These are phyloP conservation scores for Lontra canadensis DNA, from an alignment of 2,113 vertebrate genomes.

Conservation along the genomic window DNA sequence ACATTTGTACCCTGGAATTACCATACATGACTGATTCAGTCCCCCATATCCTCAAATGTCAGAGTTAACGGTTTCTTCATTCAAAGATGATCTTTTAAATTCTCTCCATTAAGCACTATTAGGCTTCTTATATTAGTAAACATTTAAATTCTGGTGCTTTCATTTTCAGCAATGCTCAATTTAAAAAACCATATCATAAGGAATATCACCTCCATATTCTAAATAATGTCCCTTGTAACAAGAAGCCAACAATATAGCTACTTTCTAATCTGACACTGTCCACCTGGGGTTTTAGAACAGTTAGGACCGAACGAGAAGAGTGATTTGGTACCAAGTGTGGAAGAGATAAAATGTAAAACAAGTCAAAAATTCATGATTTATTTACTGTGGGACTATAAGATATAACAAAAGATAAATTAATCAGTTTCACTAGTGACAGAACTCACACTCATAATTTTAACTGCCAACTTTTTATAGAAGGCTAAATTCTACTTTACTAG, in stretches of 20 bases:
- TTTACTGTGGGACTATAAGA: neutral
- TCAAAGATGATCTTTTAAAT: slow-evolving; percentile 22
- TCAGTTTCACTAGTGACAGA: slow-evolving; percentile 18
- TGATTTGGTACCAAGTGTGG: neutral
- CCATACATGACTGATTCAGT: neutral
- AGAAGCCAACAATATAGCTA: neutral
- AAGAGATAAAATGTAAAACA: neutral
- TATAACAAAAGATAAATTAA: neutral
- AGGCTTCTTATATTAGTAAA: neutral
- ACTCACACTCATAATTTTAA: neutral
- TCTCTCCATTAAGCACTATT: neutral
- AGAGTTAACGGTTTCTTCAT: slow-evolving; percentile 17
- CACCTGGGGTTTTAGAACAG: neutral
- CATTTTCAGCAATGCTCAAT: slow-evolving; percentile 39
- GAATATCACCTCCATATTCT: neutral
- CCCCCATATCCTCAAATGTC: neutral
- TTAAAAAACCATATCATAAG: slow-evolving; percentile 9
- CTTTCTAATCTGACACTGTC: neutral
- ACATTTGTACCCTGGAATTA: neutral
- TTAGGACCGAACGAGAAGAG: slow-evolving; percentile 22
- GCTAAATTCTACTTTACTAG: slow-evolving; percentile 7
- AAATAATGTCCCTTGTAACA: slow-evolving; percentile 13
- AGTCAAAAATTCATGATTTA: neutral
- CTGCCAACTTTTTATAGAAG: neutral
- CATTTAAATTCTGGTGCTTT: slow-evolving; percentile 24